A percentile compares a stretch with the other conserved stretches of the same genome.
phyloP scores from a whole-genome alignment of 2,797 vertebrate genomes.

The Netta rufina region DNA sequence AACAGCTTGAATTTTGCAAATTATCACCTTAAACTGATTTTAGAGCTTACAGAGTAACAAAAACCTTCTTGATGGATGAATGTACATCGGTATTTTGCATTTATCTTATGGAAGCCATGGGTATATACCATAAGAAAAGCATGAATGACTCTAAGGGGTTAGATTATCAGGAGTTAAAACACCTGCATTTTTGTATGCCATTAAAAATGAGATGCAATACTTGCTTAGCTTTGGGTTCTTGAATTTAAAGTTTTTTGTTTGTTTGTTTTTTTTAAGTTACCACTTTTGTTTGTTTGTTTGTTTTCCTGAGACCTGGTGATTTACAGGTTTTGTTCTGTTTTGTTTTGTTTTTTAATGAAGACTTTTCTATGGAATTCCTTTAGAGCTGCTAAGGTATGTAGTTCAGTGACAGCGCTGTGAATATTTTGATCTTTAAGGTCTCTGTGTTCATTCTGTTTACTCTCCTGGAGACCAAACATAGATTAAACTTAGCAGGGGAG shows the following conservation, averaged over 20 bases:
- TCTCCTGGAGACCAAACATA: not conserved
- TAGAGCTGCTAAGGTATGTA: not conserved
- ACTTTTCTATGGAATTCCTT: not conserved
- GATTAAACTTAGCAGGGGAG: not conserved
- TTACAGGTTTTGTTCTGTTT: not conserved
- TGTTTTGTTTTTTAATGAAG: not conserved
- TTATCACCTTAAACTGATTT: not conserved
- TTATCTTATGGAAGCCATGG: not conserved
- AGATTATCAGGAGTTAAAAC: not conserved
- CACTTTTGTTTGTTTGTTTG: not conserved
- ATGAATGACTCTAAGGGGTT: not conserved
- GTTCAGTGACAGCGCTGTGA: not conserved
- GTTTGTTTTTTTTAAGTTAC: not conserved
- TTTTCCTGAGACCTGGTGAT: not conserved
- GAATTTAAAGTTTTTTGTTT: not conserved
- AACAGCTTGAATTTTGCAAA: not conserved
- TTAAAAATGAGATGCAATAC: not conserved
- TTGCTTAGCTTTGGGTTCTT: not conserved
- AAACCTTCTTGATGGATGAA: not conserved
- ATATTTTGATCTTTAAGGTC: not conserved
- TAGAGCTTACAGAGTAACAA: not conserved
- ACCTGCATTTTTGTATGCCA: not conserved
- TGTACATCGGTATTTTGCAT: not conserved
- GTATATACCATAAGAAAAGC: accelerated
- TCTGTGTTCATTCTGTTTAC: not conserved